phyloP scores from a whole-genome alignment of 2,113 vertebrate genomes.

The Sprattus sprattus region DNA sequence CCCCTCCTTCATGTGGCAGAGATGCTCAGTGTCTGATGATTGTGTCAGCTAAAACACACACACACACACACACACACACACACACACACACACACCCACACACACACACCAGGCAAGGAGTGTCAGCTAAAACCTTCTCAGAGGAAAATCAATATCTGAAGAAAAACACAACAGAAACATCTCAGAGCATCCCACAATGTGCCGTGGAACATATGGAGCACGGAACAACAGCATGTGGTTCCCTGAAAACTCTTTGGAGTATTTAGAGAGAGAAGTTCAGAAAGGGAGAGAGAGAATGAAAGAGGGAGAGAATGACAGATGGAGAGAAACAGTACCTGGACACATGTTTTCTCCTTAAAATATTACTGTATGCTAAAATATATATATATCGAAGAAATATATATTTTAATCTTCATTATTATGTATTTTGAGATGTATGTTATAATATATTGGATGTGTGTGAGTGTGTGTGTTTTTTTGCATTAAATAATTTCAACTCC shows the following conservation, averaged over 20 bases:
- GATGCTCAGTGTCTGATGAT: background rate
- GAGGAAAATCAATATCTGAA: background rate
- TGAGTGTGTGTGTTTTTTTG: background rate
- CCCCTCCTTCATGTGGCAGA: too few species aligned
- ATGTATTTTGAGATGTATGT: too few species aligned
- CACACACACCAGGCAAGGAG: too few species aligned
- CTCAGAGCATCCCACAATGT: background rate
- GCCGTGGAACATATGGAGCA: background rate
- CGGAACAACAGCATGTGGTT: background rate
- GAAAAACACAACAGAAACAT: background rate
- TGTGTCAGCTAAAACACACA: background rate
- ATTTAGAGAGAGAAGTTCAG: background rate
- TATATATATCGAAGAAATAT: too few species aligned
- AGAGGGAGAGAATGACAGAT: background rate
- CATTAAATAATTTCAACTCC: background rate
- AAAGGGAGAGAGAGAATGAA: background rate
- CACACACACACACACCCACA: too few species aligned
- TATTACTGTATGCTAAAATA: too few species aligned
- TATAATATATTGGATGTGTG: background rate
- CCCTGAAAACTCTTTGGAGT: background rate
- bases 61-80: too few species aligned
- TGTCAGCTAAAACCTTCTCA: background rate
- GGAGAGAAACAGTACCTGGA: background rate
- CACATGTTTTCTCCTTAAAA: background rate
- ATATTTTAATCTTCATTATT: too few species aligned